Conservation (phyloP, 2,888 invertebrate genomes). For the Oscheius myriophilus region DNA sequence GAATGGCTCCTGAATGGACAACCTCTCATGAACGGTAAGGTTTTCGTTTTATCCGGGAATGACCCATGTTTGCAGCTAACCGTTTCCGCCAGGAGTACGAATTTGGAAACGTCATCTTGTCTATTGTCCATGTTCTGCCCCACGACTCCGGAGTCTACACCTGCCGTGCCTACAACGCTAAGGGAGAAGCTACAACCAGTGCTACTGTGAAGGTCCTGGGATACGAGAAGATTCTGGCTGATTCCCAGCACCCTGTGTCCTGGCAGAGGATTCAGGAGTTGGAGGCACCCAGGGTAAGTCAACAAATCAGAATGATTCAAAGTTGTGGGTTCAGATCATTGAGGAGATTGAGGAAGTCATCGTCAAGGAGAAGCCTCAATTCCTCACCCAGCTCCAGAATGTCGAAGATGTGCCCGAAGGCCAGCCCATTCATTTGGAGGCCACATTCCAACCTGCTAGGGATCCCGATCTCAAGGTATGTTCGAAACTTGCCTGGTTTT, state of each 20-base stretch:
- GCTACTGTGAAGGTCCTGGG: constrained; percentile 83
- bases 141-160: constrained; percentile 95
- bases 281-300: constrained; percentile 70
- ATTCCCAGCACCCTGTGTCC: constrained; percentile 92
- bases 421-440: constrained; percentile 92
- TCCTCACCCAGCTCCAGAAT: constrained; percentile 88
- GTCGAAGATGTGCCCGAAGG: constrained; percentile 86
- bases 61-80: constrained; percentile 50
- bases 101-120: constrained; percentile 92
- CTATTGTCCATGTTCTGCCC: constrained; percentile 83
- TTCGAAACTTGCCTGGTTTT: background rate
- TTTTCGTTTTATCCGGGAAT: too few relatives aligned
- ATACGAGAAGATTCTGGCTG: constrained; percentile 72
- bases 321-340: constrained; percentile 78
- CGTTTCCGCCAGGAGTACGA: constrained; percentile 86
- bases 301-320: too few relatives aligned
- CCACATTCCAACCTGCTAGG: constrained; percentile 93
- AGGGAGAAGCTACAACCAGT: constrained; percentile 93
- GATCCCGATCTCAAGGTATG: constrained; percentile 80
- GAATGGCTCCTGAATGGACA: constrained; percentile 82
- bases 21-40: constrained; percentile 76
- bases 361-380: constrained; percentile 67
- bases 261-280: constrained; percentile 83
- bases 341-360: constrained; percentile 80
- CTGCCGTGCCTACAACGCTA: constrained; percentile 87